phyloP scores from a whole-genome alignment of 30 jellyfish, hydroid and myxozoan genomes.

The Pelagia noctiluca region DNA sequence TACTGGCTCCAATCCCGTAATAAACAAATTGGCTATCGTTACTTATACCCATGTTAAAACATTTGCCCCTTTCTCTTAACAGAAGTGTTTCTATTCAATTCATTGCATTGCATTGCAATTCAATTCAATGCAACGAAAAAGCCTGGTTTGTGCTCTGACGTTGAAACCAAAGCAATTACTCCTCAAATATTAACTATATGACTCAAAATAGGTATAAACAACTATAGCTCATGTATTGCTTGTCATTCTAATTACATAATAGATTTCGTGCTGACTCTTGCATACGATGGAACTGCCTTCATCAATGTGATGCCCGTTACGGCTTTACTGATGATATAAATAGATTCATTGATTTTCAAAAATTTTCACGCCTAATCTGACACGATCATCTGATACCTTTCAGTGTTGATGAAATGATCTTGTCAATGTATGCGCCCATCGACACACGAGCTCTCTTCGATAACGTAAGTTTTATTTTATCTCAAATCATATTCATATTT shows the following conservation, averaged over 20 bases:
- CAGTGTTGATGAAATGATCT: conserved; percentile 53
- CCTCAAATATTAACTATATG: no score
- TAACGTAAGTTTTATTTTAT: conserved; percentile 9
- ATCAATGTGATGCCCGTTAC: no score
- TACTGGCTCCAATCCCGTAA: no score
- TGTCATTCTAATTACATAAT: background rate
- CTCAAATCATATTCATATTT: background rate
- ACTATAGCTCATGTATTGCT: background rate
- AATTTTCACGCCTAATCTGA: background rate
- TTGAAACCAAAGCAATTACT: no score
- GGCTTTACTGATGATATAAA: background rate
- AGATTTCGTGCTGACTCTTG: background rate
- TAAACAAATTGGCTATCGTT: no score
- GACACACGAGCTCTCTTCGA: conserved; percentile 14
- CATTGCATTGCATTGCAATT: no score
- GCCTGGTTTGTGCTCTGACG: no score
- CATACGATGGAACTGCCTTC: background rate
- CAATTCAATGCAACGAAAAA: no score
- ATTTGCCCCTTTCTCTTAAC: no score
- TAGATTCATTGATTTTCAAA: background rate
- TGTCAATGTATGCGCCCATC: conserved; percentile 42
- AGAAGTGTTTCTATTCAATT: no score
- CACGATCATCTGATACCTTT: background rate
- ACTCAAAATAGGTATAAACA: no score
- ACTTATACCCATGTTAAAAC: no score